These are phyloP conservation scores for Drosophila lacteicornis DNA, from an alignment of 1,140 invertebrate genomes.

Conservation along the genomic window DNA sequence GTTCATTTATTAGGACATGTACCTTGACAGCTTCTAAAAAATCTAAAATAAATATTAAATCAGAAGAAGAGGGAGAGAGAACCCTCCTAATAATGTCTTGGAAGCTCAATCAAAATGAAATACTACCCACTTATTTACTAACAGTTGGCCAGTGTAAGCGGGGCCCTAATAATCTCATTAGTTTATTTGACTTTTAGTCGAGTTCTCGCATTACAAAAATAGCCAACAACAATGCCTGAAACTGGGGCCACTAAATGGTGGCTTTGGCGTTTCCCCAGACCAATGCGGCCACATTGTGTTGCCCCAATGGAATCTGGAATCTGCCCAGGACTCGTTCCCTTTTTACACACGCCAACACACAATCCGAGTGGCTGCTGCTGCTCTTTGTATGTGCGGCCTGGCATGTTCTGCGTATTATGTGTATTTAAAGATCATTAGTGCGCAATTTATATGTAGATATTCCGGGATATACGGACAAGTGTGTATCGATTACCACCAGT, in stretches of 20 bases:
- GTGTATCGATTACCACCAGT: conserved; percentile 77
- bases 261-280: conserved; percentile 22
- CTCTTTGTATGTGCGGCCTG: conserved; percentile 26
- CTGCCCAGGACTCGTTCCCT: not conserved
- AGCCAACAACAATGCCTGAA: conserved; percentile 1
- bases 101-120: not conserved
- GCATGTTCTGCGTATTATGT: conserved; percentile 58
- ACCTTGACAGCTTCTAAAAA: not conserved
- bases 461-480: conserved; percentile 22
- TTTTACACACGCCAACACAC: not conserved
- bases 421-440: conserved; percentile 81
- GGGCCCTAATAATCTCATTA: conserved; percentile 24
- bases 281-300: conserved; percentile 16
- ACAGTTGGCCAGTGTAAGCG: not conserved
- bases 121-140: not conserved
- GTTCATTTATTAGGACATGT: not conserved
- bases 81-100: too few species aligned
- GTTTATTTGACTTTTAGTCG: conserved; percentile 32
- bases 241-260: conserved; percentile 27
- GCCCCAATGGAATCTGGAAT: conserved; percentile 3
- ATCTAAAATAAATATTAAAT: not conserved
- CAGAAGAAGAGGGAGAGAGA: not conserved
- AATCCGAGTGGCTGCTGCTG: conserved; percentile 9
- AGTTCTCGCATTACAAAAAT: conserved; percentile 40
- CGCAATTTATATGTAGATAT: conserved; percentile 65